These are phyloP conservation scores for Drosophila gunungcola DNA, from an alignment of 1,140 invertebrate genomes.

Conservation along the genomic window DNA sequence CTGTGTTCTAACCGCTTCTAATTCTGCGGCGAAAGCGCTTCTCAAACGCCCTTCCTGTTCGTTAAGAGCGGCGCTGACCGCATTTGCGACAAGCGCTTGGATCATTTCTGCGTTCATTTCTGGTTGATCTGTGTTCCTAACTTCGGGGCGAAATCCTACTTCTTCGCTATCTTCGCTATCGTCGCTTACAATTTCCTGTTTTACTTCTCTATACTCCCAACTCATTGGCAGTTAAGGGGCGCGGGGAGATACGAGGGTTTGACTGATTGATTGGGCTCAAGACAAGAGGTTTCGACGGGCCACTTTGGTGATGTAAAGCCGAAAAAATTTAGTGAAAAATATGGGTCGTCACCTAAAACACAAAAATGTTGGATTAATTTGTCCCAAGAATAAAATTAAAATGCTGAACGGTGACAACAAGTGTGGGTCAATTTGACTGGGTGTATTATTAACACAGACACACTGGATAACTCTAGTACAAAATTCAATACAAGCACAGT, in stretches of 20 bases:
- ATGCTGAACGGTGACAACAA: neutral
- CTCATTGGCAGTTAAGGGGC: constrained; percentile 2
- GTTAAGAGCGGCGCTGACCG: constrained; percentile 3
- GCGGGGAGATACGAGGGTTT: neutral
- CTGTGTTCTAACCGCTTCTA: neutral
- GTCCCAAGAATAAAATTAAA: constrained; percentile 6
- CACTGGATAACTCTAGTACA: constrained; percentile 12
- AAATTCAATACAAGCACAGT: constrained; percentile 19
- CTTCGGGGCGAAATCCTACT: neutral
- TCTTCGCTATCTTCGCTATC: constrained; percentile 12
- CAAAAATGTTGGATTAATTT: constrained; percentile 13
- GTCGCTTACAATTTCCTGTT: constrained; percentile 11
- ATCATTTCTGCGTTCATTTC: constrained; percentile 10
- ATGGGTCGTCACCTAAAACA: constrained; percentile 1
- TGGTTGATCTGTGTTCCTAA: neutral
- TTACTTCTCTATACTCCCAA: constrained; percentile 11
- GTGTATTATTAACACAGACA: constrained; percentile 11
- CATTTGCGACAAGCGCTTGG: constrained; percentile 15
- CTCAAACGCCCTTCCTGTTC: constrained; percentile 1
- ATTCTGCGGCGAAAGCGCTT: neutral
- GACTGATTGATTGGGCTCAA: neutral
- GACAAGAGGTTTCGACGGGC: neutral
- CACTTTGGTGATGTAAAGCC: neutral
- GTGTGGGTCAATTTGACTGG: constrained; percentile 13
- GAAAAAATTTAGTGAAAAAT: neutral